Evolutionary conservation across 2,797 vertebrate species (phyloP).

Genomic region (Smutsia gigantea): DNA sequence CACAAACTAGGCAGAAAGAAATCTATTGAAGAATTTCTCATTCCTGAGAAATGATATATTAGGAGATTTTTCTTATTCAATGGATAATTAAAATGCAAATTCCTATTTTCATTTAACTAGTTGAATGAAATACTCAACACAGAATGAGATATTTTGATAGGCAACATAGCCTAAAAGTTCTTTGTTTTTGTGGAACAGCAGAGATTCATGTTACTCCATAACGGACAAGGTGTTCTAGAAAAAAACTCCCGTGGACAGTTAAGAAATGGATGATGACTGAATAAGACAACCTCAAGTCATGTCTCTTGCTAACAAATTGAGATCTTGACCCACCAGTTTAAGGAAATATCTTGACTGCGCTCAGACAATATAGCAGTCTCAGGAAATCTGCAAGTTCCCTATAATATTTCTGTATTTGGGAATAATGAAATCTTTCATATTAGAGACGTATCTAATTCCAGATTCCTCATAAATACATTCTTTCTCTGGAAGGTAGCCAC

Average conservation of each 20-base stretch:
- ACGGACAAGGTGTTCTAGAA: neutral
- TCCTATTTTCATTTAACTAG: neutral
- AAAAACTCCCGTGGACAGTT: neutral
- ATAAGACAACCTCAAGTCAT: neutral
- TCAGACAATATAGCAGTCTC: neutral
- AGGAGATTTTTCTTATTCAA: neutral
- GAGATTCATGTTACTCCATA: neutral
- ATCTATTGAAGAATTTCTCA: neutral
- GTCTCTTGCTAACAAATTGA: neutral
- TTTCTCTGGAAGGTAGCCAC: neutral
- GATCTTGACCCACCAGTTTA: neutral
- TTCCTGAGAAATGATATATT: neutral
- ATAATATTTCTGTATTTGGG: neutral
- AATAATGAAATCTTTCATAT: neutral
- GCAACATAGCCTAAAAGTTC: neutral
- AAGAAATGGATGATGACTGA: neutral
- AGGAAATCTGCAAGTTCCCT: neutral
- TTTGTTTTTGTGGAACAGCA: neutral
- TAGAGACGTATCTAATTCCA: neutral
- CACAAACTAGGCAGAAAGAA: neutral
- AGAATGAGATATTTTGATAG: neutral
- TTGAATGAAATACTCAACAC: neutral
- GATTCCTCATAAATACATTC: neutral
- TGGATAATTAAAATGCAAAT: neutral
- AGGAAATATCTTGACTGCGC: neutral